Evolutionary conservation across 2,888 invertebrate genomes (phyloP).

Genomic region (Melikaiella ostensackeni): DNA sequence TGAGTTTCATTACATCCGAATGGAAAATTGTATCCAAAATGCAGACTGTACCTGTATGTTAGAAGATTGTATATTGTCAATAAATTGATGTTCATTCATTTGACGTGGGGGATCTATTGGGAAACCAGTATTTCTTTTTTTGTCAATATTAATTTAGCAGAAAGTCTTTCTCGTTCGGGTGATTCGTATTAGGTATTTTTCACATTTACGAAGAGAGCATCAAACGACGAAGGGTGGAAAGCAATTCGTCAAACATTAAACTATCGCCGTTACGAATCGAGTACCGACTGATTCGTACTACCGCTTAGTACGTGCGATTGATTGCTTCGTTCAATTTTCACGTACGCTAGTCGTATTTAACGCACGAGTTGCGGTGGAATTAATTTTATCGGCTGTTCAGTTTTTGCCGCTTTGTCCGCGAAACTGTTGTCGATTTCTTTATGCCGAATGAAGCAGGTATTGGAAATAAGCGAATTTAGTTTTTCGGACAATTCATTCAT

Average conservation of each 20-base stretch:
- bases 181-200: conserved; percentile 18
- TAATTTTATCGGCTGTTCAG: conserved; percentile 53
- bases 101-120: conserved; percentile 7
- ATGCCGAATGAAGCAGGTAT: background rate
- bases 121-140: background rate
- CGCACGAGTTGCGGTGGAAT: conserved; percentile 55
- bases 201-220: conserved; percentile 8
- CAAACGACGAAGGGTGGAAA: conserved; percentile 24
- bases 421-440: conserved; percentile 12
- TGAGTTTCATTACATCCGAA: too few relatives aligned
- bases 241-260: conserved; percentile 37
- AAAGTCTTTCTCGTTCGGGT: conserved; percentile 23
- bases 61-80: background rate
- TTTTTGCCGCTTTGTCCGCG: conserved; percentile 34
- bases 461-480: background rate
- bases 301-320: conserved; percentile 56
- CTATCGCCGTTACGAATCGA: conserved; percentile 33
- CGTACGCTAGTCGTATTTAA: conserved; percentile 57
- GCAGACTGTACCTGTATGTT: background rate
- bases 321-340: conserved; percentile 57
- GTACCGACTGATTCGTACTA: conserved; percentile 43
- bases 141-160: conserved; percentile 11
- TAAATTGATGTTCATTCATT: background rate
- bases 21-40: too few relatives aligned
- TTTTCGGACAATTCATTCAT: background rate